phyloP scores from a whole-genome alignment of 2,888 invertebrate genomes.

The Pandemis cinnamomeana region DNA sequence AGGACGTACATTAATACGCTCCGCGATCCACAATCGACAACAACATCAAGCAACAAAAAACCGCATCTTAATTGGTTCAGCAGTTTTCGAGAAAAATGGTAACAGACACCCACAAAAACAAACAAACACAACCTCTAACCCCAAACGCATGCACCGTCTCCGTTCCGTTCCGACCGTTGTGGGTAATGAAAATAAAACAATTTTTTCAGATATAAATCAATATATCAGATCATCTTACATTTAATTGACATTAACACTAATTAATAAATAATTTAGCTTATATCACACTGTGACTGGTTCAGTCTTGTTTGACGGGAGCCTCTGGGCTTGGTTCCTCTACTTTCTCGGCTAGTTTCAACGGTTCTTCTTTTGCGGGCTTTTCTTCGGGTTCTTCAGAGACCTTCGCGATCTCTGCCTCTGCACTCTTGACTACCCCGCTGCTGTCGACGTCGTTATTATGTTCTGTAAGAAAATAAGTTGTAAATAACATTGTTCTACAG shows the following conservation, averaged over 20 bases:
- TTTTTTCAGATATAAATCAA: constrained; percentile 35
- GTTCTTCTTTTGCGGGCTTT: constrained; percentile 3
- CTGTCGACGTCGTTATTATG: constrained; percentile 62
- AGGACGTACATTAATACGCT: too few relatives aligned
- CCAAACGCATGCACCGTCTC: neutral
- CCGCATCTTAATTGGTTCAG: too few relatives aligned
- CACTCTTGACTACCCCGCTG: constrained; percentile 53
- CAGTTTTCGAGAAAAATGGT: too few relatives aligned
- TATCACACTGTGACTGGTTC: constrained; percentile 71
- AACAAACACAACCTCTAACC: too few relatives aligned
- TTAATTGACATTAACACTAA: constrained; percentile 52
- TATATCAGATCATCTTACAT: constrained; percentile 46
- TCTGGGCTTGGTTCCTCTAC: constrained; percentile 48
- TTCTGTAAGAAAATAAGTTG: constrained; percentile 56
- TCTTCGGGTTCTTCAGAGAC: neutral
- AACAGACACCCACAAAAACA: too few relatives aligned
- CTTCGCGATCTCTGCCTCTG: constrained; percentile 10
- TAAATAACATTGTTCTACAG: neutral
- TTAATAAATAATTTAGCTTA: constrained; percentile 53
- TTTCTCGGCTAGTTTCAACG: constrained; percentile 44
- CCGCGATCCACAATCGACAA: too few relatives aligned
- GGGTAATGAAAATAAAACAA: constrained; percentile 8
- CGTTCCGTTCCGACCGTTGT: neutral
- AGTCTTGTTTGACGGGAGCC: constrained; percentile 62
- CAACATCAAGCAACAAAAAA: too few relatives aligned